Base-by-base conservation (phyloP, 1,140 invertebrate species). In the Formica selysi region DNA sequence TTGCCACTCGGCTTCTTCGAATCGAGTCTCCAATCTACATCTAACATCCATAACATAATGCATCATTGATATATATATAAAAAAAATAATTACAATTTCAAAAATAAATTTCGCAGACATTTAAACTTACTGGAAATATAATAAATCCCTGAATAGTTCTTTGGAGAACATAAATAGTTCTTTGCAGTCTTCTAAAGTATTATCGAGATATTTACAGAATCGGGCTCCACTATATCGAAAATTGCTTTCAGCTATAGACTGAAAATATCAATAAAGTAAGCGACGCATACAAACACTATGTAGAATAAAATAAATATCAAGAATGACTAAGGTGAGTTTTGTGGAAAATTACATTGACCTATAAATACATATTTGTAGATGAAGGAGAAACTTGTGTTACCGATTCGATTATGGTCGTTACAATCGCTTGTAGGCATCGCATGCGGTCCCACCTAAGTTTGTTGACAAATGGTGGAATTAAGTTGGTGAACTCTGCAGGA, bases 171-270 rank as follows among this genome's bases (percentile, higher is more conserved):
- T 44, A 13, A 26, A 65, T 2, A 10, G 22, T 8, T 48, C 74
- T 65, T 62, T 48, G 38, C n/a, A 26, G 13, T 70, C 10, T 44
- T 38, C 54, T 51, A 76, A n/a, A 13, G 13, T 74, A 6, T 3
- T 70, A n/a, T 96, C 96, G 41, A 96, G 95, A 95, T 96, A 96
- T 54, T 95, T 96, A 90, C 96, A 97, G 10, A 97, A 93, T 10
- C 96, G 95, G 29, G 96, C 96, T 54, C 96, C 96, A 89, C 96
- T 97, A 93, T 97, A 97, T 86, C 96, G 96, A 92, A 97, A 97
- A 91, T 97, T 97, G 5, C 96, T 94, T 93, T 97, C 96, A n/a
- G 90, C 94, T 86, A 97, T 96, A 44, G 96, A 96, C 96, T 97
- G 87, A 57, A 93, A 94, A 87, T 32, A 67, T 29, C 13, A 62